A percentile compares a stretch with the other conserved stretches of the same genome.
phyloP scores from a whole-genome alignment of 2,113 vertebrate genomes.

The Castor canadensis region DNA sequence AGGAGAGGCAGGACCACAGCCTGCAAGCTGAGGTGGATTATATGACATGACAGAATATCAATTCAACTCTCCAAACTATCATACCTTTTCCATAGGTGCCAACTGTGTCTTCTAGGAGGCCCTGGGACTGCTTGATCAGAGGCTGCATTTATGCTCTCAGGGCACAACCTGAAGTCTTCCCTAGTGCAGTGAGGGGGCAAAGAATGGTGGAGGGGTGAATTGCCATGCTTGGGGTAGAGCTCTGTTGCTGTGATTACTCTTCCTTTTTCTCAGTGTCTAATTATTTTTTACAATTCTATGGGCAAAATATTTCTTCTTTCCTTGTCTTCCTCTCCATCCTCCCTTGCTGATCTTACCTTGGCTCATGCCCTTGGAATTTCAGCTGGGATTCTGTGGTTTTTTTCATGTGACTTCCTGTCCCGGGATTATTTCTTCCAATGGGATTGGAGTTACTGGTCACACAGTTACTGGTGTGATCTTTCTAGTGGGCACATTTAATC shows the following conservation, averaged over 20 bases:
- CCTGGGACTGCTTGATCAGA: neutral
- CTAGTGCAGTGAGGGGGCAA: neutral
- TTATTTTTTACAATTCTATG: neutral
- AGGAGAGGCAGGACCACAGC: neutral
- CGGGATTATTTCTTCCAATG: neutral
- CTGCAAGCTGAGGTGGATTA: too few species aligned
- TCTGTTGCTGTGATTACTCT: neutral
- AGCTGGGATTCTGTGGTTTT: neutral
- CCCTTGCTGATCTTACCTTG: neutral
- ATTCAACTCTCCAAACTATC: neutral
- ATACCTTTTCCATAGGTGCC: too few species aligned
- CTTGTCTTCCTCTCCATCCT: neutral
- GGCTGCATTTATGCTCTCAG: neutral
- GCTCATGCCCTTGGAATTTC: neutral
- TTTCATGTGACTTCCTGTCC: neutral
- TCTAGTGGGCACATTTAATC: neutral
- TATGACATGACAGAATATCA: neutral
- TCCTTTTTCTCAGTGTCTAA: too few species aligned
- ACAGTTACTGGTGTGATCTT: neutral
- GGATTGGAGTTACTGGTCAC: too few species aligned
- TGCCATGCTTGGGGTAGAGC: neutral
- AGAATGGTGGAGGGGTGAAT: neutral
- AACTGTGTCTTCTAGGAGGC: neutral
- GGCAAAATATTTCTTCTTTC: neutral
- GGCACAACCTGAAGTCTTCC: neutral